These are phyloP conservation scores for Julus scandinavius DNA, from an alignment of 2,888 invertebrate genomes.

Conservation along the genomic window DNA sequence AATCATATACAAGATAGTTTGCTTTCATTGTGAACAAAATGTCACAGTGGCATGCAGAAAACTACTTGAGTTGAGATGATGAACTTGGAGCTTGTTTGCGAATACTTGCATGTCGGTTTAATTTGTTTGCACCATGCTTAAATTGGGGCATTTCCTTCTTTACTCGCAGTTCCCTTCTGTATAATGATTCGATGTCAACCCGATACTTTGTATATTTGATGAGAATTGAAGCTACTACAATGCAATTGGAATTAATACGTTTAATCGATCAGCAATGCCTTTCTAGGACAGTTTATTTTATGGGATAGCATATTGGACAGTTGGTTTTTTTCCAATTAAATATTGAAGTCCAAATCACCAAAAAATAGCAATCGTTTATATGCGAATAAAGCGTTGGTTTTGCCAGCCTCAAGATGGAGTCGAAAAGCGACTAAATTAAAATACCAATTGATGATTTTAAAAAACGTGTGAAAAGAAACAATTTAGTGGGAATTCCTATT, in stretches of 20 bases:
- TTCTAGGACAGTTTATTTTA: not conserved
- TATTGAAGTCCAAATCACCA: not conserved
- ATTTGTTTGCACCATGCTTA: slow-evolving; percentile 10
- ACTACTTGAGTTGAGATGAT: not conserved
- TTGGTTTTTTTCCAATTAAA: not conserved
- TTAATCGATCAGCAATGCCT: not conserved
- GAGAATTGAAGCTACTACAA: not conserved
- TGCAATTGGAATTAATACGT: not conserved
- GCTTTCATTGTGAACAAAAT: not conserved
- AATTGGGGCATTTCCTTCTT: slow-evolving; percentile 35
- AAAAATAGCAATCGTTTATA: no score
- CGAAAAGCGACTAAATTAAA: not conserved
- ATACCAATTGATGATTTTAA: not conserved
- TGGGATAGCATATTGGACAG: not conserved
- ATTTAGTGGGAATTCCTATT: not conserved
- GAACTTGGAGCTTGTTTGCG: slow-evolving; percentile 3
- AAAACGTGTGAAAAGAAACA: slow-evolving; percentile 35
- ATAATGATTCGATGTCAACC: not conserved
- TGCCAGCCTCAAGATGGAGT: not conserved
- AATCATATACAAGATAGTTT: not conserved
- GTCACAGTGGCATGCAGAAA: slow-evolving; percentile 15
- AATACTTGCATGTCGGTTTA: slow-evolving; percentile 3
- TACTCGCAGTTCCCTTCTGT: not conserved
- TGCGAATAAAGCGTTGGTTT: not conserved
- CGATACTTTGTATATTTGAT: slow-evolving; percentile 25